Evolutionary conservation across 2,113 vertebrate species (phyloP).

Genomic region (Chlorocebus sabaeus): DNA sequence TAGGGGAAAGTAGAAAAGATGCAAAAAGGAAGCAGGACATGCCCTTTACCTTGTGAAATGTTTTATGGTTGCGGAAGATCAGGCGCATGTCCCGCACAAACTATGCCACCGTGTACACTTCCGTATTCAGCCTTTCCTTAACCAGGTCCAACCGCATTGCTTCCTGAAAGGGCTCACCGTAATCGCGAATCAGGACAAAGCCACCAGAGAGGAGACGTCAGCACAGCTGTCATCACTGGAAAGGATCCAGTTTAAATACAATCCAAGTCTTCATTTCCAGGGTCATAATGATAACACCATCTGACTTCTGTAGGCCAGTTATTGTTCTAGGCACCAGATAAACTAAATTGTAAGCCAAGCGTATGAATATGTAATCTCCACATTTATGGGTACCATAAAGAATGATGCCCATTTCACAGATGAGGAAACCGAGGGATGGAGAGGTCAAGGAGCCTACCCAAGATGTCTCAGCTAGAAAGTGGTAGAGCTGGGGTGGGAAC

Average conservation of each 20-base stretch:
- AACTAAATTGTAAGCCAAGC: not conserved
- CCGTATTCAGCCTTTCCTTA: conserved; percentile 6
- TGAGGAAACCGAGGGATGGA: not conserved
- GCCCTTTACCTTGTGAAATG: conserved; percentile 33
- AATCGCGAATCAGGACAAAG: not conserved
- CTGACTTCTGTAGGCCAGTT: not conserved
- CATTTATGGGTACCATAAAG: not conserved
- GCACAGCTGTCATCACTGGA: not conserved
- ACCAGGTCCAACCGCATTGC: conserved; percentile 43
- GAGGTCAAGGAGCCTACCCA: not conserved
- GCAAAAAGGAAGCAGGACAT: not conserved
- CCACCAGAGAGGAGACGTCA: not conserved
- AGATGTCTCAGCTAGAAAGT: not conserved
- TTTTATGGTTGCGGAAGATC: conserved; percentile 33
- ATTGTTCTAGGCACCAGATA: not conserved
- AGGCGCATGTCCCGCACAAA: conserved; percentile 24
- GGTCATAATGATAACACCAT: not conserved
- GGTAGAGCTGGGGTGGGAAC: not conserved
- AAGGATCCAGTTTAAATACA: not conserved
- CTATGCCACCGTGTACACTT: not conserved
- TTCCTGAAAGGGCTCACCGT: conserved; percentile 10
- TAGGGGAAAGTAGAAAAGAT: not conserved
- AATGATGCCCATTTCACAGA: not conserved
- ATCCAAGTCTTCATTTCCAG: not conserved
- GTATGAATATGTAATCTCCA: not conserved